Evolutionary conservation across 2,888 invertebrate genomes (phyloP).

Genomic region (Diarsia mendica): DNA sequence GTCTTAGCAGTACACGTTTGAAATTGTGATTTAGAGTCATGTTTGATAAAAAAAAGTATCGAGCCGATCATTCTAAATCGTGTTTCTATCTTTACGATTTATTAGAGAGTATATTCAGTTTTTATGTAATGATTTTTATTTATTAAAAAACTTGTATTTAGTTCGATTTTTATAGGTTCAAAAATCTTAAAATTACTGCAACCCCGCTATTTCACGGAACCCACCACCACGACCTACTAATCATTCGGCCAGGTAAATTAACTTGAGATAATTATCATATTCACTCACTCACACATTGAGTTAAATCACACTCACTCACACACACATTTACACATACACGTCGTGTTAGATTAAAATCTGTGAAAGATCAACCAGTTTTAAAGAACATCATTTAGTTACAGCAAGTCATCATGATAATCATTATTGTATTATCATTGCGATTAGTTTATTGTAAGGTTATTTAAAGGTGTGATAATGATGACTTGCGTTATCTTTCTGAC

Average conservation of each 20-base stretch:
- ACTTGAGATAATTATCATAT: too few relatives aligned
- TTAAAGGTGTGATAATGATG: background rate
- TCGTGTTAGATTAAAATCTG: background rate
- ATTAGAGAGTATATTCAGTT: too few relatives aligned
- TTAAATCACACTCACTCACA: background rate
- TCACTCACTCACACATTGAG: background rate
- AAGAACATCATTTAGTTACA: background rate
- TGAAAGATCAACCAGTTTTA: background rate
- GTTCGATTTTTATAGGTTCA: too few relatives aligned
- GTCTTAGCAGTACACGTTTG: too few relatives aligned
- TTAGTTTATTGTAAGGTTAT: background rate
- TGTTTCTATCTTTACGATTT: too few relatives aligned
- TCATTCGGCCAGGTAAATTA: background rate
- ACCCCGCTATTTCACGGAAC: too few relatives aligned
- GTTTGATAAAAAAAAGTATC: too few relatives aligned
- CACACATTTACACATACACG: background rate
- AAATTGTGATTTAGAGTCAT: too few relatives aligned
- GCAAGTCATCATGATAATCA: conserved; percentile 6
- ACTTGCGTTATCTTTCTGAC: background rate
- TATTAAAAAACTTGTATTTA: too few relatives aligned
- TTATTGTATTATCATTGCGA: background rate
- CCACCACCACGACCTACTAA: background rate
- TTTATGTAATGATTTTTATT: too few relatives aligned
- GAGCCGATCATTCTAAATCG: too few relatives aligned
- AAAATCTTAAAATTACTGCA: too few relatives aligned